A percentile compares a stretch with the other conserved stretches of the same genome.
phyloP scores from a whole-genome alignment of 2,797 vertebrate genomes.

The Sarcoramphus papa region DNA sequence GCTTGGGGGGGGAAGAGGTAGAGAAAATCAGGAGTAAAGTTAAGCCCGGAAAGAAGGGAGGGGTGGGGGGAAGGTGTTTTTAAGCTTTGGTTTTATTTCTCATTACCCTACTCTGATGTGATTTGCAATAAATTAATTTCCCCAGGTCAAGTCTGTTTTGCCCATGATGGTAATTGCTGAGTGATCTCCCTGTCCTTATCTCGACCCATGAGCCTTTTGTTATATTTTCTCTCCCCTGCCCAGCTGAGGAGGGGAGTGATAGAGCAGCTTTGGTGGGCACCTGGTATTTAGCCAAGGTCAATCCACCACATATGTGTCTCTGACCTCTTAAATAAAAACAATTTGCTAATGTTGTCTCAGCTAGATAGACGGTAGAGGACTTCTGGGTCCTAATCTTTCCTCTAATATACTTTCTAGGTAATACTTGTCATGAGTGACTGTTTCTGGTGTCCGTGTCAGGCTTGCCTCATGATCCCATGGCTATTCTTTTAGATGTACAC shows the following conservation, averaged over 20 bases:
- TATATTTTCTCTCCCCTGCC: not conserved
- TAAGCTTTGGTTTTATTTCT: not conserved
- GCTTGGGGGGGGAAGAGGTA: not conserved
- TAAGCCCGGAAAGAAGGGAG: too few species aligned
- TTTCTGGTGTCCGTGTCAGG: not conserved
- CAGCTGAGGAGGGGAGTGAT: not conserved
- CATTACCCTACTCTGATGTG: not conserved
- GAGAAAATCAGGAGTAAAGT: not conserved
- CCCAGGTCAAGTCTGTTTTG: not conserved
- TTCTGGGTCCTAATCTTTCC: not conserved
- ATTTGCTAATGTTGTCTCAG: not conserved
- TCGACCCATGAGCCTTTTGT: not conserved
- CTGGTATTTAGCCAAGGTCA: too few species aligned
- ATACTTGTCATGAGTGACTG: not conserved
- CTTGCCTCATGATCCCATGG: not conserved
- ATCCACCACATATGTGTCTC: not conserved
- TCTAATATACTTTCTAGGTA: not conserved
- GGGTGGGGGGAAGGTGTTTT: too few species aligned
- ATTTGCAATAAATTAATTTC: not conserved
- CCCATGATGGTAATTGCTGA: not conserved
- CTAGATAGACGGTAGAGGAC: not conserved
- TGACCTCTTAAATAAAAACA: not conserved
- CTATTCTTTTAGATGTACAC: not conserved
- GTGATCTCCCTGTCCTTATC: not conserved
- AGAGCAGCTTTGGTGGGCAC: not conserved